Conservation (phyloP, 2,888 invertebrate species). For the Hoplodrina blanda region DNA sequence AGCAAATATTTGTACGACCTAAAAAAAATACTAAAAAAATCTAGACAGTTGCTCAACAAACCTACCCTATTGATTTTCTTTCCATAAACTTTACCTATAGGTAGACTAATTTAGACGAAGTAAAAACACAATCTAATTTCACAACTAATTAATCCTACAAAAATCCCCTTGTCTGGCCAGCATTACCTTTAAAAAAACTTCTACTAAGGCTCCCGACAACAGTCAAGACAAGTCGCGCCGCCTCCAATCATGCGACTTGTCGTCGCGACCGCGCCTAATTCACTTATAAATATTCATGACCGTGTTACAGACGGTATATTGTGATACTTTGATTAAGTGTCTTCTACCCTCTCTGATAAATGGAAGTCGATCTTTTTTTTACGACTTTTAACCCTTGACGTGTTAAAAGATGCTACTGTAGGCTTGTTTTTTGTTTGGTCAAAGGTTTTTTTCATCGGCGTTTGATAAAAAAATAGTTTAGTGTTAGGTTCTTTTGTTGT, state of each 20-base stretch:
- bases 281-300: slow-evolving; percentile 88
- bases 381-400: slow-evolving; percentile 52
- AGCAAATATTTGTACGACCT: no score
- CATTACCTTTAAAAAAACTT: slow-evolving; percentile 44
- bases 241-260: slow-evolving; percentile 76
- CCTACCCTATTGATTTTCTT: no score
- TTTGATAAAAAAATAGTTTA: slow-evolving; percentile 24
- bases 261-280: slow-evolving; percentile 80
- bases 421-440: slow-evolving; percentile 33
- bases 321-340: slow-evolving; percentile 90
- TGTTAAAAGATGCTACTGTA: slow-evolving; percentile 69
- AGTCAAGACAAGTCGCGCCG: slow-evolving; percentile 78
- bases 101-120: neutral
- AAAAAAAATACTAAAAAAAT: no score
- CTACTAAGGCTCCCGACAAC: slow-evolving; percentile 70
- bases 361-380: slow-evolving; percentile 65
- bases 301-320: slow-evolving; percentile 82
- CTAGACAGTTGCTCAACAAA: no score
- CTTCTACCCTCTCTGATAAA: slow-evolving; percentile 83
- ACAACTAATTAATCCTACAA: slow-evolving; percentile 28
- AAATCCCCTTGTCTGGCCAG: slow-evolving; percentile 37
- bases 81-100: no score
- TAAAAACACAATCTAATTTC: neutral
- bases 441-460: slow-evolving; percentile 3
- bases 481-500: slow-evolving; percentile 25